phyloP scores from a whole-genome alignment of 2,888 invertebrate species.

The Callyntrura guangdongensis region DNA sequence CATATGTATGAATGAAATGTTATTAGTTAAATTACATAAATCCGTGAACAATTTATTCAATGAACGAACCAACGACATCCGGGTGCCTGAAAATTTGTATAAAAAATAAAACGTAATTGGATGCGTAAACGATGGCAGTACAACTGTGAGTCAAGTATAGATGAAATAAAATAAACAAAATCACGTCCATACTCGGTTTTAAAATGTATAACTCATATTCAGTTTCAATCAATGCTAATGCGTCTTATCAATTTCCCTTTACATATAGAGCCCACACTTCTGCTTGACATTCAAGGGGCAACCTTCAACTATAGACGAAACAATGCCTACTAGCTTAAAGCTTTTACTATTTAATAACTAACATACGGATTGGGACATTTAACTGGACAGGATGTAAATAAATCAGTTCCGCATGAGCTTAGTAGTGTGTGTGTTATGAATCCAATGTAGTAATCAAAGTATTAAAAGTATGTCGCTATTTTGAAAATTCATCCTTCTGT shows the following conservation, averaged over 20 bases:
- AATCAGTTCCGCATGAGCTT: background rate
- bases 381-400: slow-evolving; percentile 38
- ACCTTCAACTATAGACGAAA: background rate
- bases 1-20: too few relatives aligned
- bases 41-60: background rate
- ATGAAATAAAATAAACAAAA: too few relatives aligned
- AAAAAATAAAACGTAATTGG: too few relatives aligned
- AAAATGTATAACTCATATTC: too few relatives aligned
- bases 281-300: background rate
- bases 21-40: too few relatives aligned
- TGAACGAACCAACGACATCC: background rate
- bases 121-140: background rate
- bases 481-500: background rate
- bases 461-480: slow-evolving; percentile 14
- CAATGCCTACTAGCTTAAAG: too few relatives aligned
- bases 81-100: background rate
- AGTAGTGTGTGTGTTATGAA: background rate
- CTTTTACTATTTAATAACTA: too few relatives aligned
- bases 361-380: background rate
- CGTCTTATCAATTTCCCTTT: background rate
- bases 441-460: background rate
- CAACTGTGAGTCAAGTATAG: too few relatives aligned
- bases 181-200: background rate
- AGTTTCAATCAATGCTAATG: background rate
- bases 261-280: background rate